These are phyloP conservation scores for Nemurella pictetii DNA, from an alignment of 2,888 invertebrate genomes.

Conservation along the genomic window DNA sequence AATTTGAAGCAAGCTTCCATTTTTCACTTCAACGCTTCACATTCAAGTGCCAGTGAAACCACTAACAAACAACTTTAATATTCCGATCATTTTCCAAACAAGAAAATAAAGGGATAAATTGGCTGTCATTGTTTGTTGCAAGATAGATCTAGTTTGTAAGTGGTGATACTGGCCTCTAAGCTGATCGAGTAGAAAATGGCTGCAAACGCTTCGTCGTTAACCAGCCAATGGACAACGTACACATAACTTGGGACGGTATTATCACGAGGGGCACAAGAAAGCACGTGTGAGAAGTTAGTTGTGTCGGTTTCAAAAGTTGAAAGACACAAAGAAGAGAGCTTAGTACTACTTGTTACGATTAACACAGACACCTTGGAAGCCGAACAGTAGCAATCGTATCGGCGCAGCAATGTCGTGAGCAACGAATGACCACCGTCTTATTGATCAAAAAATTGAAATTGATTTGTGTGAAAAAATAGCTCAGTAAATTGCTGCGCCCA, in stretches of 20 bases:
- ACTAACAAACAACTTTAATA: not conserved
- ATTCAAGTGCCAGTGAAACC: not conserved
- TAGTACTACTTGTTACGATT: conserved; percentile 6
- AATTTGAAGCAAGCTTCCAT: not conserved
- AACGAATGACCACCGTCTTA: not conserved
- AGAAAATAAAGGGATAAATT: not conserved
- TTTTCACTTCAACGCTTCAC: not conserved
- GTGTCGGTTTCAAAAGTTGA: conserved; percentile 35
- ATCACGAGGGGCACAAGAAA: conserved; percentile 83
- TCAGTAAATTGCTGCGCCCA: not conserved
- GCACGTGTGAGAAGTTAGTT: conserved; percentile 47
- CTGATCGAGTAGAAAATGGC: not conserved
- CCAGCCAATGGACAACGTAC: conserved; percentile 25
- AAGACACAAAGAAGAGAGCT: conserved; percentile 41
- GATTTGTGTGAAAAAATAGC: not conserved
- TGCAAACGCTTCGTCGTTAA: not conserved
- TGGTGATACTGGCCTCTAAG: too few species aligned
- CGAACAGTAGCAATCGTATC: not conserved
- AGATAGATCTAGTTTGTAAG: too few species aligned
- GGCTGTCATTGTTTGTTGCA: too few species aligned
- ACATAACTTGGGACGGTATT: conserved; percentile 55
- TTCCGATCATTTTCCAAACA: not conserved
- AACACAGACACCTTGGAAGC: not conserved
- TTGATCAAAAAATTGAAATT: not conserved
- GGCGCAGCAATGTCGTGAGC: not conserved